Conservation (phyloP, 2,797 vertebrate species). For the Denticeps clupeoides region DNA sequence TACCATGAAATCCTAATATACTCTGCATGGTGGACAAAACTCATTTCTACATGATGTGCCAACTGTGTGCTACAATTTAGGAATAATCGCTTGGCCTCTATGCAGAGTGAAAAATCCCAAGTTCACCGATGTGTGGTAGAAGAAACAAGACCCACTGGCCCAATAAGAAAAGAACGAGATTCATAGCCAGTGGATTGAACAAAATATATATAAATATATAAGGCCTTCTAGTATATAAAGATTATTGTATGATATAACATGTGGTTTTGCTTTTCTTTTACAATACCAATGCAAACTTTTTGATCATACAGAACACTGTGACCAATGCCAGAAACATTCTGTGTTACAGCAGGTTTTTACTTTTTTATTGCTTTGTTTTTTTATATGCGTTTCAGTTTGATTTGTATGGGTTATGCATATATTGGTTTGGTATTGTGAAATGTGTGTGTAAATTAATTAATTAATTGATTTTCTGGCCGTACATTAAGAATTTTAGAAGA, state of each 20-base stretch:
- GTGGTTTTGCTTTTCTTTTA: constrained; percentile 52
- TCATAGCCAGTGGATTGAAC: constrained; percentile 15
- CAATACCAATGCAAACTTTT: constrained; percentile 61
- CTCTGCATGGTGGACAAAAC: constrained; percentile 54
- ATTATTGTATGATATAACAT: constrained; percentile 40
- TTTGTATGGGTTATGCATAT: constrained; percentile 48
- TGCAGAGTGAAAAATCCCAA: constrained; percentile 40
- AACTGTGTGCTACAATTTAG: constrained; percentile 70
- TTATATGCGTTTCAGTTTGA: constrained; percentile 46
- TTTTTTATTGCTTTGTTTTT: constrained; percentile 42
- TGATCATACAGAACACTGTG: constrained; percentile 96
- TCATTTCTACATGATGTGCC: constrained; percentile 80
- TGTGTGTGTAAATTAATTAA: constrained; percentile 69
- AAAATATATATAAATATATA: not conserved
- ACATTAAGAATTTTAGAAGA: constrained; percentile 78
- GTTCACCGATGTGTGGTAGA: not conserved
- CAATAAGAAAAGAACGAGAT: not conserved
- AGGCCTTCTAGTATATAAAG: constrained; percentile 32
- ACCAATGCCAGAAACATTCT: constrained; percentile 64
- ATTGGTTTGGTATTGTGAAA: constrained; percentile 69
- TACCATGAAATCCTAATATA: constrained; percentile 58
- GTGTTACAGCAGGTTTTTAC: constrained; percentile 41
- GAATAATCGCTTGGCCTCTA: constrained; percentile 55
- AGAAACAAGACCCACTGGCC: not conserved
- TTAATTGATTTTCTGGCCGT: constrained; percentile 74